These are phyloP conservation scores for Cochlearius cochlearius DNA, from an alignment of 2,113 vertebrate species.

Conservation along the genomic window DNA sequence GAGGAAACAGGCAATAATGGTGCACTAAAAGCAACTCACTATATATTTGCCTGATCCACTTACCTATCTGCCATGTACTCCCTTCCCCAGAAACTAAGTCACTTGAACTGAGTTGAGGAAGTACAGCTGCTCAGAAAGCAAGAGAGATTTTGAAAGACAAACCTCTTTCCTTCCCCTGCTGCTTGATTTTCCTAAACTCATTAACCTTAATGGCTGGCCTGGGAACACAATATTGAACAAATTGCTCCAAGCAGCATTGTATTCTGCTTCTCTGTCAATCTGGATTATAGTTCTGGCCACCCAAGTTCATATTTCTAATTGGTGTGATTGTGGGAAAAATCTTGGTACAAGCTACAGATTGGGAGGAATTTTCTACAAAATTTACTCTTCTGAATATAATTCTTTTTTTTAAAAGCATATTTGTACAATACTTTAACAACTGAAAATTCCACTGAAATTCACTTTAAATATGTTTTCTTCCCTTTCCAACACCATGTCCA, in stretches of 20 bases:
- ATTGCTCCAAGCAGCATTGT: neutral
- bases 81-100: neutral
- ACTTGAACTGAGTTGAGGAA: neutral
- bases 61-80: neutral
- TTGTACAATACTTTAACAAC: neutral
- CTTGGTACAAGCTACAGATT: fast-evolving
- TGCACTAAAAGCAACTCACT: neutral
- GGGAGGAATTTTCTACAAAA: neutral
- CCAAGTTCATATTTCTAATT: neutral
- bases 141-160: neutral
- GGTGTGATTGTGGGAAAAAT: neutral
- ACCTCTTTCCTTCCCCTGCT: neutral
- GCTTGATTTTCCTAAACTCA: neutral
- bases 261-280: neutral
- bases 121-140: neutral
- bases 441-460: neutral
- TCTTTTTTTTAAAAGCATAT: neutral
- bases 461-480: neutral
- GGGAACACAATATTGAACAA: neutral
- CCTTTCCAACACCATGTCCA: neutral
- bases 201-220: neutral
- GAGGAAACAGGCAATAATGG: neutral
- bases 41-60: neutral
- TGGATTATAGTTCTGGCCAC: neutral
- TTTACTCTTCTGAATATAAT: neutral